A percentile compares a stretch with the other conserved stretches of the same genome.
Evolutionary conservation across 2,888 invertebrate genomes (phyloP).

Genomic region (Hetaerina titia): DNA sequence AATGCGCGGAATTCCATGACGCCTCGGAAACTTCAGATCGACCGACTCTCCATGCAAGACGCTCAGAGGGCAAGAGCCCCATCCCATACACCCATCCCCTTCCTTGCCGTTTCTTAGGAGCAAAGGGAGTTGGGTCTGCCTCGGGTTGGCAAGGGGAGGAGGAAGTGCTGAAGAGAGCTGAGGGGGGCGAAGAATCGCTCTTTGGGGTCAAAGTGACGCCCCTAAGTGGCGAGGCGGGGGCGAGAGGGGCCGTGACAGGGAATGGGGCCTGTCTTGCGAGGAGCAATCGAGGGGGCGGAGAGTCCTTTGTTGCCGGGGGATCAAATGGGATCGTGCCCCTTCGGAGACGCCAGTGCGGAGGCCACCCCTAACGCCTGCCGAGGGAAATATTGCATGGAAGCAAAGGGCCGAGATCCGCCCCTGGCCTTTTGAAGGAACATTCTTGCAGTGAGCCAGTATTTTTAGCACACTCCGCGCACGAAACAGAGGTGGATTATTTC

Average conservation of each 20-base stretch:
- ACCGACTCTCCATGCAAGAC: neutral
- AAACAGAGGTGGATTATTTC: no score
- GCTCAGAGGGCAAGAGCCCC: neutral
- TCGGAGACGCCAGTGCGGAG: neutral
- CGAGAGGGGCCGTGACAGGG: neutral
- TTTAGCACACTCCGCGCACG: no score
- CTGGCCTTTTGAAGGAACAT: neutral
- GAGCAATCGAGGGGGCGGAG: neutral
- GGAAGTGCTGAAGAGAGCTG: neutral
- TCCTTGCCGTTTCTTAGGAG: no score
- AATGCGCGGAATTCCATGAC: no score
- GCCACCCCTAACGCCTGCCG: neutral
- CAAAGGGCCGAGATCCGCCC: neutral
- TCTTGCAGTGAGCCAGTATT: neutral
- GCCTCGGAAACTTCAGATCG: no score
- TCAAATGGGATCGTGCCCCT: neutral
- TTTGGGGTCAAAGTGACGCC: slow-evolving; percentile 50
- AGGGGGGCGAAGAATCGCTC: neutral
- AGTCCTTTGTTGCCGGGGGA: neutral
- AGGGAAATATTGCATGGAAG: neutral
- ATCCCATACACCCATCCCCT: neutral
- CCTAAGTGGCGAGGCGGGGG: neutral
- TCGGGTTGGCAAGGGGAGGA: neutral
- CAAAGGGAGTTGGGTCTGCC: no score
- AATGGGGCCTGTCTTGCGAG: neutral